Base-by-base conservation (phyloP, 2,797 vertebrate species). In the Lemur catta region DNA sequence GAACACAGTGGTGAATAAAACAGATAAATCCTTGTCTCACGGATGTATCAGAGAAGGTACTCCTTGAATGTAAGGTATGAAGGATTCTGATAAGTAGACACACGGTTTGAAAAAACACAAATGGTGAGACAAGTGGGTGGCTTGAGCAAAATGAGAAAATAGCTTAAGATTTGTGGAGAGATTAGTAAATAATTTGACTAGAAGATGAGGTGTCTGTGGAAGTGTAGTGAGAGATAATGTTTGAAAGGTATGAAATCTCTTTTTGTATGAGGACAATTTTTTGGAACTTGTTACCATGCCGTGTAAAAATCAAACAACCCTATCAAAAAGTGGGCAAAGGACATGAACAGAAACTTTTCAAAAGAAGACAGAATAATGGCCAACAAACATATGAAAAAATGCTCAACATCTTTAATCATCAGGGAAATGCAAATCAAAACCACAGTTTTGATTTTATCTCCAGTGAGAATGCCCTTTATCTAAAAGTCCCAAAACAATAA, bases 161-260 rank as follows among this genome's bases (percentile, higher is more conserved):
- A n/a, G 3, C 12, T 81, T 52, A 46, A 52, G 17, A 61, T 95
- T 80, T 71, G 7, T 82, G 67, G 43, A 78, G 10, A 3, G 20
- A 59, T 74, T 79, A 46, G n/a, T 91, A 57, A 74, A 82, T 86
- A 81, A 78, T 93, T 91, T 95, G 72, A 24, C 4, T 59, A 81
- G 10, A 65, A 26, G 9, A 71, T 65, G 33, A 87, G n/a, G 30
- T 67, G 24, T 87, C 59, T 63, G 18, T 84, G 63, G 41, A 89
- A 79, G 52, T 5, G 1, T 22, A 63, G 10, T 17, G 43, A 61
- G 50, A 91, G 38, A 71, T 41, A 59, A 84, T 38, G 22, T 72
- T 55, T n/a, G n/a, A 91, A 94, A 82, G 8, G 6, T n/a, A 43
- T 61, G 28, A 35, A 65, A 20, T 71, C 18, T 74, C 38, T 61